Evolutionary conservation across 2,888 invertebrate species (phyloP).

Genomic region (Plebejus anna): DNA sequence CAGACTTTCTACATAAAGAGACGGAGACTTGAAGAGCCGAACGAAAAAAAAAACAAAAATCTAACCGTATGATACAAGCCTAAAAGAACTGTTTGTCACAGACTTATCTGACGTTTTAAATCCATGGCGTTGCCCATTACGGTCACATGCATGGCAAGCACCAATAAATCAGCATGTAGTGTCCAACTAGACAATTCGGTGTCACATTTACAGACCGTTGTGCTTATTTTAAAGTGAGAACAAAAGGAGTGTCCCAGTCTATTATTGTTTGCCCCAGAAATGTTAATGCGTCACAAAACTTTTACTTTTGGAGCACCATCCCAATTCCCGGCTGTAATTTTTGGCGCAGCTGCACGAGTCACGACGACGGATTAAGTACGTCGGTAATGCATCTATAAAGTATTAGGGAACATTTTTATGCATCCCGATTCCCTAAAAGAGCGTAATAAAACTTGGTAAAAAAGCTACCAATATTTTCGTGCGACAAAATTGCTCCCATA

Average conservation of each 20-base stretch:
- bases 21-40: too few relatives aligned
- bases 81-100: neutral
- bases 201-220: slow-evolving; percentile 16
- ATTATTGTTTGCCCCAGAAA: slow-evolving; percentile 11
- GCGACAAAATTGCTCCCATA: neutral
- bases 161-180: slow-evolving; percentile 12
- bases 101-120: neutral
- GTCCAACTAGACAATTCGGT: slow-evolving; percentile 1
- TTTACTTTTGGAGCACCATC: neutral
- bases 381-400: neutral
- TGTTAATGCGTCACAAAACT: neutral
- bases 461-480: neutral
- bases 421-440: neutral
- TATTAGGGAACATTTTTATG: neutral
- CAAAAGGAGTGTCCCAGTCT: slow-evolving; percentile 12
- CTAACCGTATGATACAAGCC: neutral
- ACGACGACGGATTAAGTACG: neutral
- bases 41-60: neutral
- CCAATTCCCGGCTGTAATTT: neutral
- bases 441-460: neutral
- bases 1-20: too few relatives aligned
- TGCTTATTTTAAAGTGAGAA: slow-evolving; percentile 1
- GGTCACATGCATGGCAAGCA: neutral
- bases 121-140: neutral
- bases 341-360: neutral